Percentiles rank a stretch among this genome's conserved stretches.
phyloP scores from a whole-genome alignment of 2,888 invertebrate genomes.

The Ditula angustiorana region DNA sequence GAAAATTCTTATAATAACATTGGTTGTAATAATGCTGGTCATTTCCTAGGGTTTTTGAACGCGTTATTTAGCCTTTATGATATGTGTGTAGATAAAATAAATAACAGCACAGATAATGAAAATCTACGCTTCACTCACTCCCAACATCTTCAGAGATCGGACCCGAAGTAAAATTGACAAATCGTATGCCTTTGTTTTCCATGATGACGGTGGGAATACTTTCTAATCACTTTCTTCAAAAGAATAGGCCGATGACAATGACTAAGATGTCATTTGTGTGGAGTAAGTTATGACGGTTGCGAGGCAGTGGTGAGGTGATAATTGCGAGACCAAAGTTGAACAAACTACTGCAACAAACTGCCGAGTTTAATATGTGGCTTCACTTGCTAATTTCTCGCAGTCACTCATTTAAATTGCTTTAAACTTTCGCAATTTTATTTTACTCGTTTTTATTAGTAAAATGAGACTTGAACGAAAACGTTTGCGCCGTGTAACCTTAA shows the following conservation, averaged over 20 bases:
- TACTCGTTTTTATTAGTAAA: too few species aligned
- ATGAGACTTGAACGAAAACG: too few species aligned
- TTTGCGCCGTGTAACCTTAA: too few species aligned
- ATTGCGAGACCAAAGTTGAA: constrained; percentile 4
- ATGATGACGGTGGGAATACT: constrained; percentile 30
- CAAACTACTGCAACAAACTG: too few species aligned
- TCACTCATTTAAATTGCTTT: neutral
- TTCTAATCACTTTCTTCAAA: constrained; percentile 34
- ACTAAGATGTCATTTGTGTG: constrained; percentile 9
- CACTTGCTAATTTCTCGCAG: too few species aligned
- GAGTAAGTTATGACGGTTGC: neutral
- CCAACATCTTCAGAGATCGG: neutral
- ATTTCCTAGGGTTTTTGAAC: too few species aligned
- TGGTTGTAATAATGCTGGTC: too few species aligned
- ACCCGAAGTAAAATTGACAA: constrained; percentile 20
- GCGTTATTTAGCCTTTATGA: too few species aligned
- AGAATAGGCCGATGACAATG: constrained; percentile 30
- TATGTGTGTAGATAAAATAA: neutral
- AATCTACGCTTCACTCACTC: neutral
- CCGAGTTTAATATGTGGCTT: too few species aligned
- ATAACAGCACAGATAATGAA: neutral
- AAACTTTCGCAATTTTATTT: too few species aligned
- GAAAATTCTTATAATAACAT: too few species aligned
- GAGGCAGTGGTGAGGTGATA: constrained; percentile 6
- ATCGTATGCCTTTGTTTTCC: constrained; percentile 18